Percentiles rank a stretch among this genome's conserved stretches.
Evolutionary conservation across 2,113 vertebrate genomes (phyloP).

Genomic region (Psilopsiagon aurifrons): DNA sequence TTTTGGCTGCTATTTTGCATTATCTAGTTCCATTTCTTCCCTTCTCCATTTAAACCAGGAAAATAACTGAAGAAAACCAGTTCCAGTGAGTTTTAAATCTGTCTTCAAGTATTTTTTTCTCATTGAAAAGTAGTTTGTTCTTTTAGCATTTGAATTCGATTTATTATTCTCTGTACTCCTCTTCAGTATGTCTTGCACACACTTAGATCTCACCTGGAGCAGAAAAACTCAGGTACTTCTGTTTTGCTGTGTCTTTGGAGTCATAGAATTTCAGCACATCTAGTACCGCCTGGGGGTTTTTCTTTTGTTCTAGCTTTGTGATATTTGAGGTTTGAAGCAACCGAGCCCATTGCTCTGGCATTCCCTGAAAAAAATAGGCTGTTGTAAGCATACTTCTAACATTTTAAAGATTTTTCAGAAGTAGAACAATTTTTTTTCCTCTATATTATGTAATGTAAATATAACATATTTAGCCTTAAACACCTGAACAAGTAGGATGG

Average conservation of each 20-base stretch:
- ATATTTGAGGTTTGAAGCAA: conserved; percentile 97
- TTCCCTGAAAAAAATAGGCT: conserved; percentile 79
- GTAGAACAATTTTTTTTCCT: not conserved
- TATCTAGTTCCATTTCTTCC: conserved; percentile 3
- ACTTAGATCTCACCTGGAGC: conserved; percentile 80
- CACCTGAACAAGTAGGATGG: not conserved
- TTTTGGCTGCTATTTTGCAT: not conserved
- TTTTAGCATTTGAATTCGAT: not conserved
- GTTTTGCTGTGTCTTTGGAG: conserved; percentile 92
- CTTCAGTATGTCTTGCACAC: not conserved
- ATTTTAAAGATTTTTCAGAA: not conserved
- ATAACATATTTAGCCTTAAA: not conserved
- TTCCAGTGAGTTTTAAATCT: not conserved
- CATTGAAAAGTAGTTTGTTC: not conserved
- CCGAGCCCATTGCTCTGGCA: conserved; percentile 98
- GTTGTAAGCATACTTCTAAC: not conserved
- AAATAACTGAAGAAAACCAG: not conserved
- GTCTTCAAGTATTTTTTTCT: not conserved
- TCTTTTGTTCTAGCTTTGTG: conserved; percentile 98
- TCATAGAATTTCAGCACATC: conserved; percentile 97
- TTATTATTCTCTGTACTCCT: not conserved
- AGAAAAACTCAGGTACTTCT: conserved; percentile 98
- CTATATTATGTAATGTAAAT: not conserved
- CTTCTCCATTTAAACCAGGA: conserved; percentile 8
- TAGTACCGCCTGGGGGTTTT: conserved; percentile 96